Evolutionary conservation across 1,140 invertebrate genomes (phyloP).

Genomic region (Saccostrea echinata): DNA sequence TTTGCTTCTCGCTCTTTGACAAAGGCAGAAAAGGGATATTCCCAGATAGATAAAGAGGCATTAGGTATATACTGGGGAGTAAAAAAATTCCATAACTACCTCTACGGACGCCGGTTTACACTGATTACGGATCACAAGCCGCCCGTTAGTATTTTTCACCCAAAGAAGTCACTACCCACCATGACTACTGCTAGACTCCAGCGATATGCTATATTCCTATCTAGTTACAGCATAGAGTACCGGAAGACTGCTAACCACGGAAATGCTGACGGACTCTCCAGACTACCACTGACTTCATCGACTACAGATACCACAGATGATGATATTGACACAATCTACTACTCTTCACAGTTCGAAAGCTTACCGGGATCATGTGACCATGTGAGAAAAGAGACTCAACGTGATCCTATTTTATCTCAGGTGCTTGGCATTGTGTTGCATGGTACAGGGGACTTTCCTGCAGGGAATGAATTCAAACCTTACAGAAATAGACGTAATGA

Average conservation of each 20-base stretch:
- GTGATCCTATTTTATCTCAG: slow-evolving; percentile 3
- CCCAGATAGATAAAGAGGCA: slow-evolving; percentile 81
- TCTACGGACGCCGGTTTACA: slow-evolving; percentile 66
- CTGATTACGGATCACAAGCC: slow-evolving; percentile 58
- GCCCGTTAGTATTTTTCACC: slow-evolving; percentile 54
- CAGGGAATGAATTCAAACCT: slow-evolving; percentile 32
- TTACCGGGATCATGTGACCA: slow-evolving; percentile 34
- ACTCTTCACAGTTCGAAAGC: slow-evolving; percentile 32
- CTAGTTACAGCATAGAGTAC: slow-evolving; percentile 54
- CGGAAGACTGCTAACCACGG: slow-evolving; percentile 37
- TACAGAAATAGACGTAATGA: slow-evolving; percentile 50
- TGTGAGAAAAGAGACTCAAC: slow-evolving; percentile 8
- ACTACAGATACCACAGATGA: neutral
- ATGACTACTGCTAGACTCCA: slow-evolving; percentile 71
- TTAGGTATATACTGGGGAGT: slow-evolving; percentile 78
- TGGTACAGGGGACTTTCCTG: neutral
- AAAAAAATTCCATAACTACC: slow-evolving; percentile 81
- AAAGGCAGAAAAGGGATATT: slow-evolving; percentile 77
- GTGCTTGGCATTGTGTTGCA: neutral
- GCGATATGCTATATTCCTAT: slow-evolving; percentile 72
- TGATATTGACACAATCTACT: slow-evolving; percentile 4
- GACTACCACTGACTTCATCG: slow-evolving; percentile 45
- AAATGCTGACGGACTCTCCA: slow-evolving; percentile 50
- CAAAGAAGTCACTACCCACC: slow-evolving; percentile 62
- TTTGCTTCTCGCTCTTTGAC: slow-evolving; percentile 76